Evolutionary conservation across 1,140 invertebrate genomes (phyloP), one percentile per base, ranked within the genome.

Genomic region (Drosophila miranda): DNA sequence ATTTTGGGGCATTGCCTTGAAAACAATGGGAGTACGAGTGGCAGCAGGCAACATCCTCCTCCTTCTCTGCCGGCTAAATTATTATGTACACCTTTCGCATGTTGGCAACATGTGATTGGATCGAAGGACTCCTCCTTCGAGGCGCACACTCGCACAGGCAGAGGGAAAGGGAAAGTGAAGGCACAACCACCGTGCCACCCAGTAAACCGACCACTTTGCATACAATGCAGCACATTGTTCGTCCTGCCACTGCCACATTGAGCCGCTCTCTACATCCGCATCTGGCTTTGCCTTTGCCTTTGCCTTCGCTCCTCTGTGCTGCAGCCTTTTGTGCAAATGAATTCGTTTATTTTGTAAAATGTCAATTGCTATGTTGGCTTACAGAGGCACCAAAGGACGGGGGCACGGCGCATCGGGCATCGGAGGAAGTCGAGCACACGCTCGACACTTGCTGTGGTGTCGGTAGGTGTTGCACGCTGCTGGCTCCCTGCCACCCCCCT

Each of bases 271-370:
- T 68, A n/a, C 23, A 13, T 44, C 28, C 38, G 28, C 0, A 26
- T 26, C 38, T 6, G 7, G 42, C 38, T 42, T 38, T 52, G 41
- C 30, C 70, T 57, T 52, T 61, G 60, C 38, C 42, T 26, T 59
- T 1, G 19, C 26, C 8, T 26, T 9, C 4, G 34, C 23, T 26
- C 48, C 55, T 49, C 45, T 45, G n/a, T 30, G 30, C 1, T 30
- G 57, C 61, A 51, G 58, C 46, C 76, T 77, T 80, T 81, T 78
- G 77, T 81, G 82, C 74, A 86, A 86, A 86, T 86, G 82, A 86
- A 81, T 86, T 81, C 81, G 81, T 86, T 86, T 86, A 86, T 86
- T 86, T 87, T 86, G 81, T 87, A 87, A 86, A 86, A 86, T 86
- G 82, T 86, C 81, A 86, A 87, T 87, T 86, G 82, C 68, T 87